These are phyloP conservation scores for Monochamus saltuarius DNA, from an alignment of 1,140 invertebrate species.

Conservation along the genomic window DNA sequence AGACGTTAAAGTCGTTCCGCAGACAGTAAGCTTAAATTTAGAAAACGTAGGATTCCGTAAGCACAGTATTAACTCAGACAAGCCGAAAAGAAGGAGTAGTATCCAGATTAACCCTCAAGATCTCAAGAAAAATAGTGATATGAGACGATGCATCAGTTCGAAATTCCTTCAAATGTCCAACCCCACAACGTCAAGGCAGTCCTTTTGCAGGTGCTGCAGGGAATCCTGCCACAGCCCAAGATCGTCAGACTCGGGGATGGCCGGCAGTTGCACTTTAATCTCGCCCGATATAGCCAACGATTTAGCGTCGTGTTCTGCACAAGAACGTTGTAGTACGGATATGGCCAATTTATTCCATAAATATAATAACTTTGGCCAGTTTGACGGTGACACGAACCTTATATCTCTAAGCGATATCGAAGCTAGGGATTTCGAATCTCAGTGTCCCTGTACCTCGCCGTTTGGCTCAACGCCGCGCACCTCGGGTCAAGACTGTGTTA, in stretches of 20 bases:
- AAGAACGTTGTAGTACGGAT: conserved; percentile 25
- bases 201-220: conserved; percentile 62
- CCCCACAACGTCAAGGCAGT: conserved; percentile 26
- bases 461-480: conserved; percentile 69
- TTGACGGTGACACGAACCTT: conserved; percentile 14
- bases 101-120: conserved; percentile 40
- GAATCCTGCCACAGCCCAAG: conserved; percentile 61
- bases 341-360: conserved; percentile 29
- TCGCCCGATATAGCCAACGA: conserved; percentile 60
- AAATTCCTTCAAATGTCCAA: conserved; percentile 51
- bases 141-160: conserved; percentile 55
- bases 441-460: conserved; percentile 71
- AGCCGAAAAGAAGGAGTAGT: conserved; percentile 44
- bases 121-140: conserved; percentile 23
- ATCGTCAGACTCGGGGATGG: conserved; percentile 82
- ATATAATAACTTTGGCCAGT: conserved; percentile 10
- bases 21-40: conserved; percentile 35
- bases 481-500: conserved; percentile 58
- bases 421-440: conserved; percentile 65
- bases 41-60: conserved; percentile 41
- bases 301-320: conserved; percentile 1
- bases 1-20: conserved; percentile 20
- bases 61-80: conserved; percentile 49
- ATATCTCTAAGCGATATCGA: conserved; percentile 62
- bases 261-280: conserved; percentile 72